Base-by-base conservation (phyloP, 2,113 vertebrate species). In the Cebidichthys violaceus region DNA sequence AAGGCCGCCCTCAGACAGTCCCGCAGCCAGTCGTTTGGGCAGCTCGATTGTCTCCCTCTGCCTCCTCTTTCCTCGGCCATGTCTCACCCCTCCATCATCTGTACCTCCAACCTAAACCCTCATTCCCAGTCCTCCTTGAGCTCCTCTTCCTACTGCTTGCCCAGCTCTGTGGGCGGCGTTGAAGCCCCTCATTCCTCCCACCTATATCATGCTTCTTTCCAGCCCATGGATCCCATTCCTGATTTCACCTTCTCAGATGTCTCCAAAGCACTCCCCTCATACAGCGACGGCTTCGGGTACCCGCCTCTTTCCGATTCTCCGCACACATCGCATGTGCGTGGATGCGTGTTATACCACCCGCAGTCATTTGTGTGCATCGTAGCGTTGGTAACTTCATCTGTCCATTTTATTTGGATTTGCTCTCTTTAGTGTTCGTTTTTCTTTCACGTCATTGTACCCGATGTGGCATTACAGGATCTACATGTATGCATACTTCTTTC, bases 191-290 rank as follows among this genome's bases (percentile, higher is more conserved):
- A 94, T 88, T 91, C 94, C 92, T 96, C 94, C 93, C 95, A 96
- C 92, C 92, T 95, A 90, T 94, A 96, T 94, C 96, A 97, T 89
- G 93, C 95, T 89, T 96, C 96, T 93, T 96, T 97, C 94, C 97
- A 98, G 92, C 97, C 97, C 95, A 96, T 96, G 98, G 97, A 98
- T 79, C 93, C 97, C 92, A 95, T 96, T 93, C 95, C 97, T 20
- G 97, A 98, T 88, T 94, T 96, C 14, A 91, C 96, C 93, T 95
- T 94, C 93, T 95, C 96, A 84, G 97, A 98, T 74, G 94, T 93
- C 96, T 96, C 94, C 87, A 89, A 95, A 81, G 95, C 91, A 89
- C 95, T 86, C 78, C 88, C 93, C 82, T 92, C 90, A 72, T 93
- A 88, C 86, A 86, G 95, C 92, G 94, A 95, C 93, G 96, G 96